Conservation (phyloP, 2,113 vertebrate genomes). For the Xyliphius kryptos region DNA sequence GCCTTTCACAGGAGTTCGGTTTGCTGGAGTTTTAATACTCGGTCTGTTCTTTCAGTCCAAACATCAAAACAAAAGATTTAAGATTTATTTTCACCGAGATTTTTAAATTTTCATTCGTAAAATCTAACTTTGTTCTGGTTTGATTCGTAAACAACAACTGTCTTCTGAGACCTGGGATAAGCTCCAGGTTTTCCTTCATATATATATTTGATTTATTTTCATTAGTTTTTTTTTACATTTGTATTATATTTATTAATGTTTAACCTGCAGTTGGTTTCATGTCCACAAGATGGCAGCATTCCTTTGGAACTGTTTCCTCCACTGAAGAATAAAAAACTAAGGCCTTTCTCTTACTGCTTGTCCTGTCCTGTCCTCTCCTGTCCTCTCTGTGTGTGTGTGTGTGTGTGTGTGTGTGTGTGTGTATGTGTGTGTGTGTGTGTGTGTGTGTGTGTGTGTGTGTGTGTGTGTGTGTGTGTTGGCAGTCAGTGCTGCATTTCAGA, state of each 20-base stretch:
- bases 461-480: neutral
- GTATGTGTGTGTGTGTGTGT: slow-evolving; percentile 1
- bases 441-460: slow-evolving; percentile 16
- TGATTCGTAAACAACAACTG: no score
- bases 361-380: no score
- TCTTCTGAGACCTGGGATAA: no score
- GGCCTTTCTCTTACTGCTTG: no score
- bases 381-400: no score
- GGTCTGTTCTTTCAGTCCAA: neutral
- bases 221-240: neutral
- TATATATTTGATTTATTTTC: no score
- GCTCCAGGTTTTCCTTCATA: neutral
- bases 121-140: no score
- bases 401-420: neutral
- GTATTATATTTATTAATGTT: slow-evolving; percentile 9
- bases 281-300: slow-evolving; percentile 42
- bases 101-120: no score
- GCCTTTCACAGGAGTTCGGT: neutral
- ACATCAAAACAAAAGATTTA: neutral
- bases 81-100: no score
- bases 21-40: neutral
- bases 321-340: no score
- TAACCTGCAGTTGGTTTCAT: slow-evolving; percentile 24
- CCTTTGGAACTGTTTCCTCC: no score
- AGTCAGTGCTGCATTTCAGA: neutral